A percentile compares a stretch with the other conserved stretches of the same genome.
Conservation (phyloP, 2,113 vertebrate genomes). For the Lates calcarifer region DNA sequence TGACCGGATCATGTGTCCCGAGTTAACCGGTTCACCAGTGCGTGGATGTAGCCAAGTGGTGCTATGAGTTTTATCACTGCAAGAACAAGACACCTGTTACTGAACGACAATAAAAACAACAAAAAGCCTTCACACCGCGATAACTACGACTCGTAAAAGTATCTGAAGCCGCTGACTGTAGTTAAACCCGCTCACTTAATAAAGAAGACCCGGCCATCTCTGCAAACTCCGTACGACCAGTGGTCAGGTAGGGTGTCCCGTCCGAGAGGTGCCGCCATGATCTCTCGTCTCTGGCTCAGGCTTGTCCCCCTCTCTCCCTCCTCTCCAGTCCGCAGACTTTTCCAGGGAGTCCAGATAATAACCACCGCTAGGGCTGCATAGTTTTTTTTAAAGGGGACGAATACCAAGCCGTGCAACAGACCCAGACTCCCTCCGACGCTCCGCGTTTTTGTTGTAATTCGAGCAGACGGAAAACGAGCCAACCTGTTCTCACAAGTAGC, state of each 20-base stretch:
- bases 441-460: constrained; percentile 25
- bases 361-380: constrained; percentile 79
- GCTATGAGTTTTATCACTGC: constrained; percentile 90
- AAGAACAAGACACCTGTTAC: constrained; percentile 88
- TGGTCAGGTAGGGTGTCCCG: constrained; percentile 93
- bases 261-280: constrained; percentile 92
- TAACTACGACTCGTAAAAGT: background rate
- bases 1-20: constrained; percentile 98
- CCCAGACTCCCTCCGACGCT: constrained; percentile 3
- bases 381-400: constrained; percentile 83
- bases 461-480: constrained; percentile 44
- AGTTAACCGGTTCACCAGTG: constrained; percentile 96
- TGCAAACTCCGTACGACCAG: constrained; percentile 96
- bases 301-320: constrained; percentile 11
- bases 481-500: background rate
- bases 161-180: background rate
- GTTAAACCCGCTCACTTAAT: constrained; percentile 87
- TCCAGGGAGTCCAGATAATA: constrained; percentile 72
- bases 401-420: constrained; percentile 47
- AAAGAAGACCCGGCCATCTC: constrained; percentile 95
- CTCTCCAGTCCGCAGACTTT: constrained; percentile 74
- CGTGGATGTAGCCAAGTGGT: constrained; percentile 97
- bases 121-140: background rate
- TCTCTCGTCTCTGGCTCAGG: constrained; percentile 79
- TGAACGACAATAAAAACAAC: constrained; percentile 55